Evolutionary conservation across 2,797 vertebrate species (phyloP), one percentile per base, ranked within the genome.

Genomic region (Chlorospingus semifuscus): DNA sequence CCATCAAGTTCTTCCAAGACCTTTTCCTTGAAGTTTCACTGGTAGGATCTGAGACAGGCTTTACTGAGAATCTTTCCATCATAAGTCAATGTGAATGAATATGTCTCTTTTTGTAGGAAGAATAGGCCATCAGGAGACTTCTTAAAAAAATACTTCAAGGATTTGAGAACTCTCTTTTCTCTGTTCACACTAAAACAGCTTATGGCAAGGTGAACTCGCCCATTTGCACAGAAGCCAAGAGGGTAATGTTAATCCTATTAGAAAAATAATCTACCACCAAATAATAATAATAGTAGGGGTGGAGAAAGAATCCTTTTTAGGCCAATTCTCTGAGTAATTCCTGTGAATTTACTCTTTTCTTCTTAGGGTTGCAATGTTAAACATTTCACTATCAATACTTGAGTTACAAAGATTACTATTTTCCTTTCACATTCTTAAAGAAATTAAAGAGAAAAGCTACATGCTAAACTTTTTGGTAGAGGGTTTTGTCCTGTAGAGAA

Each of bases 171-270:
- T 83, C 42, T 71, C 46, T 66, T 74, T 88, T 49, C 24, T 91
- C 56, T 93, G 44, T 75, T 96, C 78, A 77, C 52, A 55, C 22
- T 46, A 50, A 95, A 91, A 95, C 26, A 91, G 53, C 37, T 93
- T 81, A 39, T 64, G 68, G 49, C 69, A 96, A 93, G 94, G 90
- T 93, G 55, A 96, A 89, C 56, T 92, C 69, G 76, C 52, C 34
- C 75, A 36, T 85, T 87, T 94, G 72, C 64, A 76, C 27, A 84
- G 78, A 94, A 96, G 77, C 70, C 80, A 84, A 90, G 32, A 70
- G 30, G 44, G 71, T 63, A 74, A 59, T 12, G n/a, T 77, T 96
- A 93, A 97, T 96, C 92, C 59, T 94, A 86, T 91, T 93, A 93
- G 57, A 93, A 94, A 94, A 95, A 87, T 89, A 94, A 94, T 92